Conservation (phyloP, 1,140 invertebrate genomes). For the Patella vulgata region DNA sequence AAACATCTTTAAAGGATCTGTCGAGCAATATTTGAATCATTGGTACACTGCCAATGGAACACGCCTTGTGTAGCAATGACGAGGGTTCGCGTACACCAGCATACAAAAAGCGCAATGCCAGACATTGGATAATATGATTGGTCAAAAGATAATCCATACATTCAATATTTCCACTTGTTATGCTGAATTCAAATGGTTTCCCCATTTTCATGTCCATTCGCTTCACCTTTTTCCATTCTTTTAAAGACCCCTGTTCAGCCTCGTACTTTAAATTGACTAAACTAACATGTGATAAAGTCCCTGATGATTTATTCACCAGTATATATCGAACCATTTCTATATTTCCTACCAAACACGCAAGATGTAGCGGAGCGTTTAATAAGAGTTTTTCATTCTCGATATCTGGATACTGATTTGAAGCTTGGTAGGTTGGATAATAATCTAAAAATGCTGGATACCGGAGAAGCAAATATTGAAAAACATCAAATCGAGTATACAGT, state of each 20-base stretch:
- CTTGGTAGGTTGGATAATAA: not conserved
- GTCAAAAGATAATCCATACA: slow-evolving; percentile 7
- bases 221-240: not conserved
- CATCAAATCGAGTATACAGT: slow-evolving; percentile 5
- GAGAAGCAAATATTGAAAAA: slow-evolving; percentile 5
- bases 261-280: not conserved
- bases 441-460: not conserved
- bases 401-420: not conserved
- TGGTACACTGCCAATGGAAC: slow-evolving; percentile 11
- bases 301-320: not conserved
- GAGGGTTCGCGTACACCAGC: slow-evolving; percentile 10
- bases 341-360: slow-evolving; percentile 15
- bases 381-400: not conserved
- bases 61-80: slow-evolving; percentile 17
- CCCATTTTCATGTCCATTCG: not conserved
- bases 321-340: slow-evolving; percentile 7
- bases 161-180: slow-evolving; percentile 2
- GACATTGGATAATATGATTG: slow-evolving; percentile 5
- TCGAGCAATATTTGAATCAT: slow-evolving; percentile 9
- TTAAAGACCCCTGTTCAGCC: too few relatives aligned
- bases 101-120: slow-evolving; percentile 13
- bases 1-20: slow-evolving; percentile 1
- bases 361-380: slow-evolving; percentile 10
- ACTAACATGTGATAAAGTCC: not conserved
- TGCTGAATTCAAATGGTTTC: slow-evolving; percentile 15